Conservation (phyloP, 2,113 vertebrate species). For the Microtus pennsylvanicus region DNA sequence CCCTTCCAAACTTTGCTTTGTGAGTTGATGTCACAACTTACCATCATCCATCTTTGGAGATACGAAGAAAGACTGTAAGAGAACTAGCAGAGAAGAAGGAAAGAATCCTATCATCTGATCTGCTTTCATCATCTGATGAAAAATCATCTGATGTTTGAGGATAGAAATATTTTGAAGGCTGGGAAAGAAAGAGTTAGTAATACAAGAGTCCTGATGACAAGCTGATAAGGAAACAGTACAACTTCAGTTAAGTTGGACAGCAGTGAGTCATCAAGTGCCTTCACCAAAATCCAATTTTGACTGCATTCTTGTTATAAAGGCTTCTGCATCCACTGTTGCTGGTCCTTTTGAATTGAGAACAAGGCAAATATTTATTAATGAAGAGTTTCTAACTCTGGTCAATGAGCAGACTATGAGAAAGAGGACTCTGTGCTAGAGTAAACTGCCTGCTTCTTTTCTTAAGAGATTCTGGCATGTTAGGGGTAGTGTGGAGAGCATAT, state of each 20-base stretch:
- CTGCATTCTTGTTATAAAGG: too few species aligned
- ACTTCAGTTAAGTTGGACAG: too few species aligned
- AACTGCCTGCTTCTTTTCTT: neutral
- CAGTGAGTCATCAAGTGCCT: neutral
- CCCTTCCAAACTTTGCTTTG: too few species aligned
- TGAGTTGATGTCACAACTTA: neutral
- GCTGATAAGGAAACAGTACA: neutral
- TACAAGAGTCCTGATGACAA: neutral
- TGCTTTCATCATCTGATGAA: too few species aligned
- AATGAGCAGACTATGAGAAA: neutral
- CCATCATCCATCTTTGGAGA: neutral
- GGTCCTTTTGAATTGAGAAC: neutral
- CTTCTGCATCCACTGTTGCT: neutral
- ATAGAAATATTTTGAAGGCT: neutral
- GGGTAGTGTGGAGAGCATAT: accelerated
- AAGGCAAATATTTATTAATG: neutral
- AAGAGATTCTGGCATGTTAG: neutral
- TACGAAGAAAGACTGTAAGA: neutral
- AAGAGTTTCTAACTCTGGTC: neutral
- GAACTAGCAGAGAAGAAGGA: neutral
- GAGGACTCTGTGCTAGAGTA: neutral
- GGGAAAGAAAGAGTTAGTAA: neutral
- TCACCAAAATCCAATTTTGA: neutral
- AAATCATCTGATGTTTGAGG: neutral
- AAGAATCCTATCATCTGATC: neutral